Evolutionary conservation across 2,888 invertebrate species (phyloP).

Genomic region (Octonoba sinensis): DNA sequence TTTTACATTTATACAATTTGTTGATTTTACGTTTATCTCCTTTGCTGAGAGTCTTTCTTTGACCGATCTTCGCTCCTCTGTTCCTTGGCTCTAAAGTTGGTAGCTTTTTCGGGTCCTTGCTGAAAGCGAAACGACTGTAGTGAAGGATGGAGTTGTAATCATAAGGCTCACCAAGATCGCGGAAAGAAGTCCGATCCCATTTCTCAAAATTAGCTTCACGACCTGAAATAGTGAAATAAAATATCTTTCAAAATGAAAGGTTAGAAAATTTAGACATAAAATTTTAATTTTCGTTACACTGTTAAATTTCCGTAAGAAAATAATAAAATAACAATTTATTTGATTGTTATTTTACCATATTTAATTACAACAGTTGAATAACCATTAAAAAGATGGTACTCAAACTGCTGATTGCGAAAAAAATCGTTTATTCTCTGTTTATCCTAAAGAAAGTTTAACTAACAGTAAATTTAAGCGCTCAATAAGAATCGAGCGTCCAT

Average conservation of each 20-base stretch:
- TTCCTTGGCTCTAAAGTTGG: conserved; percentile 51
- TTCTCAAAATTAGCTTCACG: conserved; percentile 74
- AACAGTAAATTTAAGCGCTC: no score
- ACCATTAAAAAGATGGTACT: no score
- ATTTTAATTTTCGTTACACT: neutral
- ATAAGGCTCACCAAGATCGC: conserved; percentile 77
- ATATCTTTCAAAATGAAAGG: neutral
- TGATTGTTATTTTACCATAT: no score
- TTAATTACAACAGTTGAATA: no score
- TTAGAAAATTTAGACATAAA: neutral
- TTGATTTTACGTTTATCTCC: conserved; percentile 64
- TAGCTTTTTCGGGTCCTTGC: conserved; percentile 51
- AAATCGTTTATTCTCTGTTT: no score
- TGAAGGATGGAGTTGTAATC: conserved; percentile 63
- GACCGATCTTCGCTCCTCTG: conserved; percentile 39
- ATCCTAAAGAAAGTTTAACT: no score
- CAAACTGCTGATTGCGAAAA: no score
- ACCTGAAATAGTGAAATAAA: conserved; percentile 68
- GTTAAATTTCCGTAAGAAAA: neutral
- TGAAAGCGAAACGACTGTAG: conserved; percentile 58
- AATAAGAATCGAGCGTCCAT: no score
- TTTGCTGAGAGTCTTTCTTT: conserved; percentile 37
- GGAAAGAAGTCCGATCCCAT: conserved; percentile 71
- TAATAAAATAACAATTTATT: neutral
- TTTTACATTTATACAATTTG: conserved; percentile 60